phyloP scores from a whole-genome alignment of 1,140 invertebrate species.

The Pachyrhynchus sulphureomaculatus region DNA sequence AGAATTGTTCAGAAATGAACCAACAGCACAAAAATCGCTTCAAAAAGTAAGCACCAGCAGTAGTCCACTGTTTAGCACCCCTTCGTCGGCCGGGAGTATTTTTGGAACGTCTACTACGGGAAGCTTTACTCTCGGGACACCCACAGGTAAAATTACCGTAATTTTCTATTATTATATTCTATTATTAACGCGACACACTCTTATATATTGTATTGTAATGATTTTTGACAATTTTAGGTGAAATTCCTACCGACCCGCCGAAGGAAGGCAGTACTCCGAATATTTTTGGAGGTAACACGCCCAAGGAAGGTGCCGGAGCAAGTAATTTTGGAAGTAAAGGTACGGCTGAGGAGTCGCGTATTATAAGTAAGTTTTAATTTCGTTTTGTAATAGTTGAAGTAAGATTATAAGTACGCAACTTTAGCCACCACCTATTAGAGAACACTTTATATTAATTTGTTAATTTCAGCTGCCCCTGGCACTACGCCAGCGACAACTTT shows the following conservation, averaged over 20 bases:
- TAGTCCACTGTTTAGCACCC: conserved; percentile 9
- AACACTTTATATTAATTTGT: too few species aligned
- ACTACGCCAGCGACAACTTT: neutral
- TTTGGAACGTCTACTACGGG: neutral
- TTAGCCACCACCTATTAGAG: too few species aligned
- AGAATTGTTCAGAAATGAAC: conserved; percentile 22
- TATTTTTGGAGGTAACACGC: neutral
- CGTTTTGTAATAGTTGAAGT: too few species aligned
- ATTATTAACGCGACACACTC: too few species aligned
- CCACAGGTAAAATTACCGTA: conserved; percentile 12
- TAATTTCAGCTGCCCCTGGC: neutral
- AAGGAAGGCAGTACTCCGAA: conserved; percentile 11
- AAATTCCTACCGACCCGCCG: neutral
- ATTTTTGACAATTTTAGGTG: neutral
- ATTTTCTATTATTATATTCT: too few species aligned
- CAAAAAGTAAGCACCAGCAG: neutral
- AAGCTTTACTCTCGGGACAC: conserved; percentile 9
- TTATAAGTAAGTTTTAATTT: neutral
- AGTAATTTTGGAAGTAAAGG: neutral
- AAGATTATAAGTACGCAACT: too few species aligned
- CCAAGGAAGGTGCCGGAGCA: neutral
- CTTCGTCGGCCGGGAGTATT: conserved; percentile 18
- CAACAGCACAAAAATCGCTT: neutral
- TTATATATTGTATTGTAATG: too few species aligned
- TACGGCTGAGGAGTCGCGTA: neutral